These are phyloP conservation scores for Didymodactylos carnosus DNA, from an alignment of 2,888 invertebrate species.

Conservation along the genomic window DNA sequence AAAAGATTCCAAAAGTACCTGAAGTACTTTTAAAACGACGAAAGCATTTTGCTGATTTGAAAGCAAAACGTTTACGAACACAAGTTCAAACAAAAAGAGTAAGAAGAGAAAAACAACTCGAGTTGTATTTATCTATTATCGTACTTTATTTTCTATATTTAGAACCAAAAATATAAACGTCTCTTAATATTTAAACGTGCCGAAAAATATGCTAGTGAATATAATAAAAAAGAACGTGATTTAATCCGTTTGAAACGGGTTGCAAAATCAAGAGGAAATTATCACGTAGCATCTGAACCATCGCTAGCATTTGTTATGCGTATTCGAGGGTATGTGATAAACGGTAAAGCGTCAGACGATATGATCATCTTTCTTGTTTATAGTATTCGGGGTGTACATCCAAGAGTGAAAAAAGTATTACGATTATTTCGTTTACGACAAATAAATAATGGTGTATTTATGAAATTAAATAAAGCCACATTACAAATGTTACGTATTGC, in stretches of 20 bases:
- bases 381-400: slow-evolving; percentile 47
- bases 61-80: slow-evolving; percentile 31
- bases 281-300: slow-evolving; percentile 86
- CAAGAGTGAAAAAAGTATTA: slow-evolving; percentile 66
- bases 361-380: slow-evolving; percentile 15
- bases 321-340: slow-evolving; percentile 57
- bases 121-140: background rate
- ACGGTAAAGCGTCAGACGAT: too few relatives aligned
- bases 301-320: slow-evolving; percentile 94
- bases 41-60: slow-evolving; percentile 58
- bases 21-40: slow-evolving; percentile 84
- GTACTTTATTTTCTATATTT: background rate
- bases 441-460: slow-evolving; percentile 97
- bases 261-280: slow-evolving; percentile 74
- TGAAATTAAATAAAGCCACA: slow-evolving; percentile 91
- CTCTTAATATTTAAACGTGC: slow-evolving; percentile 66
- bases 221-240: slow-evolving; percentile 68
- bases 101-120: background rate
- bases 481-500: slow-evolving; percentile 92
- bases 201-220: slow-evolving; percentile 84
- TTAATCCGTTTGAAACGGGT: slow-evolving; percentile 65
- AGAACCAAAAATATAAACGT: background rate
- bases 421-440: slow-evolving; percentile 87
- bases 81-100: slow-evolving; percentile 20
- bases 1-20: slow-evolving; percentile 67